Evolutionary conservation across 2,113 vertebrate genomes (phyloP).

Genomic region (Lepus timidus): DNA sequence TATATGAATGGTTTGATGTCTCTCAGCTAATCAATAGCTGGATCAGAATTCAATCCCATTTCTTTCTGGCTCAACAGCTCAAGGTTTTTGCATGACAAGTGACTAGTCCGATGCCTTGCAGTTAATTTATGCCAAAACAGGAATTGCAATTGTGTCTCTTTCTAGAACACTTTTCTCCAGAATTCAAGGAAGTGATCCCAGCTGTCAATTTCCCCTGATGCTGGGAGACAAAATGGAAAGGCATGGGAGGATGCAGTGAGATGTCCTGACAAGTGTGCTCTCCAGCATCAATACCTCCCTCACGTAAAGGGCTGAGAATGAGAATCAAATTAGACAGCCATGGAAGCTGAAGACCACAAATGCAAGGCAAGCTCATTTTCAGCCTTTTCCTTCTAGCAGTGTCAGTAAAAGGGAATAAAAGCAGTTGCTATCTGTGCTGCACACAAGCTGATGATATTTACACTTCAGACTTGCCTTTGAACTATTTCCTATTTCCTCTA

Average conservation of each 20-base stretch:
- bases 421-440: background rate
- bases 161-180: background rate
- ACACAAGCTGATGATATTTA: background rate
- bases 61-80: background rate
- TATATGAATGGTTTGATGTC: background rate
- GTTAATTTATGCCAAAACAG: background rate
- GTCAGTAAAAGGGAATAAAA: background rate
- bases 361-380: background rate
- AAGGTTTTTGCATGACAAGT: background rate
- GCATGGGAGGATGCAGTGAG: background rate
- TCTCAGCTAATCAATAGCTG: background rate
- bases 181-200: background rate
- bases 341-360: background rate
- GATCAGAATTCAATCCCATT: background rate
- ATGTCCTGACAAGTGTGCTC: rapidly evolving
- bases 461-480: background rate
- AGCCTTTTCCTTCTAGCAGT: background rate
- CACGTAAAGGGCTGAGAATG: background rate
- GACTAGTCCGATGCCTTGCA: background rate
- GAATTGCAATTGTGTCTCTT: background rate
- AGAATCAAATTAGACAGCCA: background rate
- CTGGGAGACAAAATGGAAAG: background rate
- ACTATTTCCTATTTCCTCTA: background rate
- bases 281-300: background rate
- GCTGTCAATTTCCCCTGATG: background rate